These are phyloP conservation scores for Hephaestus fuliginosus DNA, from an alignment of 2,797 vertebrate genomes.

Conservation along the genomic window DNA sequence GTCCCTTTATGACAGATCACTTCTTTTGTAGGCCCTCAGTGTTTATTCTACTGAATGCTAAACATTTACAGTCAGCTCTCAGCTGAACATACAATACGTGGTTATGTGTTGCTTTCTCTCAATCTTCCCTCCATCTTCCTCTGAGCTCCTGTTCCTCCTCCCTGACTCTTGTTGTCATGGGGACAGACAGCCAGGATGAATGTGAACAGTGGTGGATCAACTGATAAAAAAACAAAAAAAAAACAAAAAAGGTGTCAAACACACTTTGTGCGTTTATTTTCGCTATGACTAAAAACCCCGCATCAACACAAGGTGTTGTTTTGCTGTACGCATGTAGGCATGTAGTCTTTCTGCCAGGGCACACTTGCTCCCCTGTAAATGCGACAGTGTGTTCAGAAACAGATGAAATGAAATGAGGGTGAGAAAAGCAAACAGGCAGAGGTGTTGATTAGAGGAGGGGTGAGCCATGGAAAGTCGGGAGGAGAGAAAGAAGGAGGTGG, in stretches of 20 bases:
- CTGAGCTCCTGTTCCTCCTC: constrained; percentile 36
- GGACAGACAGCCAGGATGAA: constrained; percentile 56
- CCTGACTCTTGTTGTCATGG: constrained; percentile 70
- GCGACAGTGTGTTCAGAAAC: constrained; percentile 27
- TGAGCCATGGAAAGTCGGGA: constrained; percentile 22
- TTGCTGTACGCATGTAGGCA: background rate
- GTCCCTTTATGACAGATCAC: background rate
- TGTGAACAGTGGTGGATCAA: constrained; percentile 30
- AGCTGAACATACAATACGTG: constrained; percentile 8
- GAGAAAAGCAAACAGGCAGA: constrained; percentile 50
- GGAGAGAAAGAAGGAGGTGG: constrained; percentile 11
- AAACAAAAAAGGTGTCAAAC: constrained; percentile 8
- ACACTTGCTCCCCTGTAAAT: constrained; percentile 7
- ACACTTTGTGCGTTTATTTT: constrained; percentile 22
- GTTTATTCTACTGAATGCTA: background rate
- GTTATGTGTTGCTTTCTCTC: constrained; percentile 21
- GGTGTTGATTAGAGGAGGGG: constrained; percentile 63
- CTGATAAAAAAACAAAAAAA: background rate
- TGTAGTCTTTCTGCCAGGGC: background rate
- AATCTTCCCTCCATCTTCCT: constrained; percentile 33
- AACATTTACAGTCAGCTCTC: constrained; percentile 10
- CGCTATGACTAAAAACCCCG: background rate
- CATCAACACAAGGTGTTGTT: background rate
- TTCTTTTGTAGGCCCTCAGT: background rate
- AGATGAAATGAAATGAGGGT: constrained; percentile 49